Evolutionary conservation across 2,797 vertebrate species (phyloP).

Genomic region (Eremophila alpestris): DNA sequence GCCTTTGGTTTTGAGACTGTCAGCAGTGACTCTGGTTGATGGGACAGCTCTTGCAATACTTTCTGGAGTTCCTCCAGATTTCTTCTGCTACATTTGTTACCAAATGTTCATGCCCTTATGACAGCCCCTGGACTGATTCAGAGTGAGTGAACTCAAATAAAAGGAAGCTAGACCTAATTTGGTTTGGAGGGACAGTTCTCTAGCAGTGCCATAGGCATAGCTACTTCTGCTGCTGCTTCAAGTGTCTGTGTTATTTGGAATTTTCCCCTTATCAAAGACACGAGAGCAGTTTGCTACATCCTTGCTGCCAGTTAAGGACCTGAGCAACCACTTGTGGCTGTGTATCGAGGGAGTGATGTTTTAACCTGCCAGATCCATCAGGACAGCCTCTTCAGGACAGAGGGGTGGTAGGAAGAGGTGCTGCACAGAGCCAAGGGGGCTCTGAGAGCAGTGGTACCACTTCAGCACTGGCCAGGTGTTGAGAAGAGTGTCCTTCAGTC

Average conservation of each 20-base stretch:
- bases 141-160: neutral
- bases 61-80: neutral
- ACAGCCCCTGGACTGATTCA: neutral
- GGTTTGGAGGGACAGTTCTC: neutral
- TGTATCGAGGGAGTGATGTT: neutral
- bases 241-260: neutral
- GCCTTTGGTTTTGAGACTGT: neutral
- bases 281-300: neutral
- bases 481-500: neutral
- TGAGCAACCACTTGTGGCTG: neutral
- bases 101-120: neutral
- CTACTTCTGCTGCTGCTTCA: neutral
- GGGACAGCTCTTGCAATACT: neutral
- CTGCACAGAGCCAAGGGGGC: accelerated
- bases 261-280: neutral
- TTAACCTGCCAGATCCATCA: neutral
- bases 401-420: neutral
- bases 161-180: neutral
- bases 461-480: neutral
- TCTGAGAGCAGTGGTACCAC: neutral
- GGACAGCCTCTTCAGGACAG: neutral
- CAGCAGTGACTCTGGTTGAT: neutral
- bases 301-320: neutral
- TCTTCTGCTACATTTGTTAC: neutral
- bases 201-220: neutral